Conservation (phyloP, 2,113 vertebrate species). For the Megalops atlanticus region DNA sequence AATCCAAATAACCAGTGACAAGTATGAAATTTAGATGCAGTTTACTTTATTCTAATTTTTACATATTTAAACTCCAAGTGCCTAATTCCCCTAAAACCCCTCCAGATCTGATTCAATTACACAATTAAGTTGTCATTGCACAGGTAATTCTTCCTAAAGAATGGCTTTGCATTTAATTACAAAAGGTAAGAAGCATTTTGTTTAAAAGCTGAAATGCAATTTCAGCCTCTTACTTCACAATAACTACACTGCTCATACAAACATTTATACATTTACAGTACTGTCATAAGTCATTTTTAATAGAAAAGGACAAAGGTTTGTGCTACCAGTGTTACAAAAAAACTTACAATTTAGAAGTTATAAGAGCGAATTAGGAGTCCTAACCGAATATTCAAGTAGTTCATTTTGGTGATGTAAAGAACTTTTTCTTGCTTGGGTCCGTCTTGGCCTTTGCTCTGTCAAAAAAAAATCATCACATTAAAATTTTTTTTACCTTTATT, state of each 20-base stretch:
- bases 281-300: no score
- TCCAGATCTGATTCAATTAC: not conserved
- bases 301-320: no score
- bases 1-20: not conserved
- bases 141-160: not conserved
- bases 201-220: no score
- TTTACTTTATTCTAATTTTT: not conserved
- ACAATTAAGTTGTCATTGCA: not conserved
- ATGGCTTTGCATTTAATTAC: not conserved
- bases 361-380: no score
- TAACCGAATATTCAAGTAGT: not conserved
- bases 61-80: not conserved
- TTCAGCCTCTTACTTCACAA: no score
- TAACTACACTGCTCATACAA: not conserved
- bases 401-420: conserved; percentile 70
- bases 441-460: conserved; percentile 49
- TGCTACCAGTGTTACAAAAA: no score
- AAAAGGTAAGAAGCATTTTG: not conserved
- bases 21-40: not conserved
- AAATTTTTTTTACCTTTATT: not conserved
- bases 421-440: conserved; percentile 51
- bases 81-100: not conserved
- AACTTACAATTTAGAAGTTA: no score
- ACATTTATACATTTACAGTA: not conserved
- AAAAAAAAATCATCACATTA: conserved; percentile 9